Base-by-base conservation (phyloP, 2,888 invertebrate genomes). In the Lottia scabra region DNA sequence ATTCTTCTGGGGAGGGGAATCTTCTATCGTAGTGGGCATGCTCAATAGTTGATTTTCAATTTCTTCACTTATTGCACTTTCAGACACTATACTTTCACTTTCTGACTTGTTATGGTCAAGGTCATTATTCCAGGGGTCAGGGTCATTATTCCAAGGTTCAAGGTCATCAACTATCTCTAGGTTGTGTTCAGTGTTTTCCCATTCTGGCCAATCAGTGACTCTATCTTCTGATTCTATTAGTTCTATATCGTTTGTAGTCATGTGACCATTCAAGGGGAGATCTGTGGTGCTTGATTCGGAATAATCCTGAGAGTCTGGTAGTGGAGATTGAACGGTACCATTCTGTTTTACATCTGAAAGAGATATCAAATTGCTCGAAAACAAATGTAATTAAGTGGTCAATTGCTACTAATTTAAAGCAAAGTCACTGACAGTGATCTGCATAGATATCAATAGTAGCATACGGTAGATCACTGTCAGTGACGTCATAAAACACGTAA, bases 191-290 rank as follows among this genome's bases (percentile, higher is more conserved):
- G 71, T 63, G 27, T 75, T 73, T 16, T 80, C 80, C 82, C 81
- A 80, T 67, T 80, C 82, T 46, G 81, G 77, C 81, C 80, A 81
- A 67, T 80, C 78, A 73, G 67, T 73, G 56, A 73, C 67, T 44
- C 69, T 72, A 27, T 68, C 68, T 62, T 63, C 73, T 26, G 27
- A 48, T 19, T 77, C 76, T 6, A 67, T 73, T 48, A 69, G 70
- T 69, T 71, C 45, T 27, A 65, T 45, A 38, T 38, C 38, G 38
- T 38, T 6, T 38, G 38, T 38, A 8, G 38, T 38, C 38, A 38
- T 38, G 38, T 67, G 67, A 16, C 30, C 63, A 43, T 63, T 27
- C 15, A 16, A 8, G 2, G 23, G 26, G 38, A 38, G 38, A 38
- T 38, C 38, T 38, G 38, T 38, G 38, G 38, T 8, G 10, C 10